Evolutionary conservation across 1,140 invertebrate genomes (phyloP).

Genomic region (Pemphigus obesinymphae): DNA sequence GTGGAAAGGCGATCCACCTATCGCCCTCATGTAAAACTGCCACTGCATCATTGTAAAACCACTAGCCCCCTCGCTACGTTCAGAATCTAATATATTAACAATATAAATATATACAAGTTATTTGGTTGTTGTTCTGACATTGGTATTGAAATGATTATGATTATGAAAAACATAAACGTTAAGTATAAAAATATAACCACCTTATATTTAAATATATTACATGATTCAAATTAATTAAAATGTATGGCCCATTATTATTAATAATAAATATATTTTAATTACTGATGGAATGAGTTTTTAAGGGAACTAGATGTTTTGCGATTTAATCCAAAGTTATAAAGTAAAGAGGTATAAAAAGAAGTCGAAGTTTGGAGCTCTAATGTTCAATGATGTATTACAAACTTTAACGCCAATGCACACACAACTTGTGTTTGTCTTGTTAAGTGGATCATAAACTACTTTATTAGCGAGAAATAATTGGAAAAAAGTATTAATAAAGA

Average conservation of each 20-base stretch:
- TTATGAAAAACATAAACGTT: too few species aligned
- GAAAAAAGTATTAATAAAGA: background rate
- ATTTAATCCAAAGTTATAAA: background rate
- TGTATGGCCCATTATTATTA: background rate
- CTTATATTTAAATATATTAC: too few species aligned
- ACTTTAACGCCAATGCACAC: background rate
- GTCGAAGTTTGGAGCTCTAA: background rate
- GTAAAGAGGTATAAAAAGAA: background rate
- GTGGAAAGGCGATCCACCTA: too few species aligned
- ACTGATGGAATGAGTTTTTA: background rate
- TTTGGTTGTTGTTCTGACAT: too few species aligned
- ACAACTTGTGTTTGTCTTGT: background rate
- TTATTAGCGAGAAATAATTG: background rate
- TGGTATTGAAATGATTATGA: too few species aligned
- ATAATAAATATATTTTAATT: background rate
- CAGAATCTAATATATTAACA: too few species aligned
- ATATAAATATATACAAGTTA: too few species aligned
- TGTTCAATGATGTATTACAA: constrained; percentile 22
- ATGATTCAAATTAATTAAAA: background rate
- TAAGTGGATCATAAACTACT: constrained; percentile 4
- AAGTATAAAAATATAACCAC: too few species aligned
- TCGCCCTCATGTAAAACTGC: too few species aligned
- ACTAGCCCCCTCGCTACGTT: too few species aligned
- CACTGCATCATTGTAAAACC: too few species aligned
- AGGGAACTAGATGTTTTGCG: background rate